Evolutionary conservation across 2,888 invertebrate genomes (phyloP), one percentile per base, ranked within the genome.

Genomic region (Eupithecia exiguata): DNA sequence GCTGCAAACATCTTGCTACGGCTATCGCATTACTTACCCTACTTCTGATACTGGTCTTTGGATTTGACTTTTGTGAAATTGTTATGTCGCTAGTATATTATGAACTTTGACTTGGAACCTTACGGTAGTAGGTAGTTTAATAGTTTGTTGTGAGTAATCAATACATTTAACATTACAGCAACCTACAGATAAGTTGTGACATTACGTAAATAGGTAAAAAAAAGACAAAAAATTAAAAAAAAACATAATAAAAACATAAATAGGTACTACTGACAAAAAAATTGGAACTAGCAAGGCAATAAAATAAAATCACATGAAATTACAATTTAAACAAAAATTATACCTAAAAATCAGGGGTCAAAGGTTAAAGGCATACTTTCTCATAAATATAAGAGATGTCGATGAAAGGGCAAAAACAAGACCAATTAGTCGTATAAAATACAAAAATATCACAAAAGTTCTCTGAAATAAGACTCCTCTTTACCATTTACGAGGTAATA

Each of bases 1-100:
- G 88, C 84, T 71, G 88, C 89, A 94, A 93, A 93, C 92, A 93
- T 88, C 85, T 90, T 85, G 87, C 83, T 84, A 82, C 77, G 90
- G 89, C 91, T 93, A 93, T 93, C 92, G 83, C 75, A 82, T 94
- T 93, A 89, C 93, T 85, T 79, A 74, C 40, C 21, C 66, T 66
- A 66, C 21, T 38, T 66, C 21, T 21, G 21, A n/a, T n/a, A 36
- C 35, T 65, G 63, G n/a, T 35, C 62, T 65, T 65, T 18, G 36
- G 63, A 65, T 65, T 65, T 38, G 21, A n/a, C 18, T 65, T 58
- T 53, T 53, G 21, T 25, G 58, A 5, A 58, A 58, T 58, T 25
- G 21, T 25, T 58, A 18, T 46, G 21, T 58, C 58, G 25, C 58
- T 25, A 58, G 25, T 58, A 58, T 25, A 58, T 53, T 53, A 21